These are phyloP conservation scores for Microplitis deprimator DNA, from an alignment of 2,888 invertebrate genomes.

Conservation along the genomic window DNA sequence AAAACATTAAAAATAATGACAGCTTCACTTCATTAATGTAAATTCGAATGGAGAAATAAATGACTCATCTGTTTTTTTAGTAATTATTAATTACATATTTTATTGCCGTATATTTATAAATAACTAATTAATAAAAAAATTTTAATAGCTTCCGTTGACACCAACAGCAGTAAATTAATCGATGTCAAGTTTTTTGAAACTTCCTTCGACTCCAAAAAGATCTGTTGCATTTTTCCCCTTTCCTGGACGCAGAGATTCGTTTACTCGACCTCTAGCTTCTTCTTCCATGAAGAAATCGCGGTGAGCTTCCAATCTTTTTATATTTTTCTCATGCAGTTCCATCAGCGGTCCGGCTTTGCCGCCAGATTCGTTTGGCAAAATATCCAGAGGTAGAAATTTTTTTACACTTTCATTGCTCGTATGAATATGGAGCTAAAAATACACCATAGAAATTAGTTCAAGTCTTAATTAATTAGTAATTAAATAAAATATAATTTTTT, in stretches of 20 bases:
- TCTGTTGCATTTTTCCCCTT: slow-evolving; percentile 77
- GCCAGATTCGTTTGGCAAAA: slow-evolving; percentile 78
- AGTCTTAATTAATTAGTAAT: too few relatives aligned
- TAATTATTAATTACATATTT: too few relatives aligned
- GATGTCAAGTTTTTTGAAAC: slow-evolving; percentile 81
- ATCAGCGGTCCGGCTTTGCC: slow-evolving; percentile 72
- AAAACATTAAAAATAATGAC: too few relatives aligned
- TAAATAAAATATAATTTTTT: slow-evolving; percentile 36
- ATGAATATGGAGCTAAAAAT: slow-evolving; percentile 72
- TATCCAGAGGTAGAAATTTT: slow-evolving; percentile 74
- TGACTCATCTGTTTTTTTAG: too few relatives aligned
- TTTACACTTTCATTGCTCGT: slow-evolving; percentile 71
- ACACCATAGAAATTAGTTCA: not conserved
- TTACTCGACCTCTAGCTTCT: slow-evolving; percentile 75
- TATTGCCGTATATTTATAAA: too few relatives aligned
- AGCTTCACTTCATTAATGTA: too few relatives aligned
- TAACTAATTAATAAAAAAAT: too few relatives aligned
- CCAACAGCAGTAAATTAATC: slow-evolving; percentile 71
- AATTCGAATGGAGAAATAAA: too few relatives aligned
- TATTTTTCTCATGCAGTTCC: slow-evolving; percentile 56
- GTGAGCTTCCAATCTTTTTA: slow-evolving; percentile 64
- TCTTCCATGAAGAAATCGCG: slow-evolving; percentile 68
- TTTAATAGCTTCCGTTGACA: too few relatives aligned
- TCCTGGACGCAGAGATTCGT: slow-evolving; percentile 76
- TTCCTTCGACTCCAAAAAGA: slow-evolving; percentile 80